Evolutionary conservation across 1,140 invertebrate genomes (phyloP), one percentile per base, ranked within the genome.

Genomic region (Physella acuta): DNA sequence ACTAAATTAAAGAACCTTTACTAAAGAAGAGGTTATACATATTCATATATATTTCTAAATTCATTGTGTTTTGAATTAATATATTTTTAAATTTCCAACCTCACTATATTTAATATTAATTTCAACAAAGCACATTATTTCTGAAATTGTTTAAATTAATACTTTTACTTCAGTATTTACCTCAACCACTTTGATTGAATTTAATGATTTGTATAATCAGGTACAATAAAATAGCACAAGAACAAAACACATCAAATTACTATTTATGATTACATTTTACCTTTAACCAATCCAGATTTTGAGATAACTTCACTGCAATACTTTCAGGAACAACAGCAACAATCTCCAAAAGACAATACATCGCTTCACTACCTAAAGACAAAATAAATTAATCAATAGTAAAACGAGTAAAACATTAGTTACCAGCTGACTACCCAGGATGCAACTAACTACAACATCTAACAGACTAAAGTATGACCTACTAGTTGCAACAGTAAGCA

Each of bases 281-380:
- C 78, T 85, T 86, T 34, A 87, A 81, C 88, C 90, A 92, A 31
- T 87, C 85, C 20, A 90, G 77, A 53, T 91, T 86, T 30, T 87
- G 84, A 0, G 86, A 80, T 75, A 88, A 85, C 69, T 88, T 84
- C 17, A 87, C 77, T 5, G 89, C 84, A 75, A 91, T 86, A 55
- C 88, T 83, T 51, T 88, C 84, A 1, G 90, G 88, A 53, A 89
- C 87, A 74, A 90, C 90, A 8, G 92, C 91, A 31, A 92, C 86
- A 20, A 92, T 84, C 85, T 93, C 92, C 56, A 93, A 81, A 73
- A 93, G 85, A 74, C 90, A 92, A 72, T 89, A 89, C 69, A 93
- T 81, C 0, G 90, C 85, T 79, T 77, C 70, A 59, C 77, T 72
- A 77, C 78, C 85, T 79, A 36, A 61, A 28, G 33, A 8, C 31